These are phyloP conservation scores for Monoplex corrugatus DNA, from an alignment of 2,888 invertebrate species.

Conservation along the genomic window DNA sequence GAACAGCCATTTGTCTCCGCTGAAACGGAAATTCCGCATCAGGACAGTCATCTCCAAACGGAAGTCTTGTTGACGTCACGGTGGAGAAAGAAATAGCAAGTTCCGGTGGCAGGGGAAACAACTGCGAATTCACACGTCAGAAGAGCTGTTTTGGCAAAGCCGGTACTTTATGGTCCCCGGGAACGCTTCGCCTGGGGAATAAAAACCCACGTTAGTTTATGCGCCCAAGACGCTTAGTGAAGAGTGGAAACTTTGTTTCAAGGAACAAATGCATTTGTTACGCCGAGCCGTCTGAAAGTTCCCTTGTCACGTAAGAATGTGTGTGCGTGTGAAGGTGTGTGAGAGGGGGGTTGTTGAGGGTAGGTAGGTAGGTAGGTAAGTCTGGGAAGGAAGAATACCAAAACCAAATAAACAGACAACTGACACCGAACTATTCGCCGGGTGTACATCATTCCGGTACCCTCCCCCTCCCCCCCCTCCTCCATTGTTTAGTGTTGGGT, in stretches of 20 bases:
- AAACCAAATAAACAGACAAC: slow-evolving; percentile 36
- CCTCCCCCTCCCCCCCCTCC: too few species aligned
- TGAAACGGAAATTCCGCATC: not conserved
- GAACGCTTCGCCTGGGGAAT: not conserved
- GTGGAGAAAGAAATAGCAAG: not conserved
- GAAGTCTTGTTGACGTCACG: not conserved
- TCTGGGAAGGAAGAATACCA: not conserved
- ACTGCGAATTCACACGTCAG: not conserved
- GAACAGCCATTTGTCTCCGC: not conserved
- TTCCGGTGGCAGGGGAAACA: not conserved
- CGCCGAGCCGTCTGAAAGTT: not conserved
- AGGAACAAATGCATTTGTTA: too few species aligned
- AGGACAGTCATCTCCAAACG: not conserved
- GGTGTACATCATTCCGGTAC: not conserved
- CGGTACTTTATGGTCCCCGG: not conserved
- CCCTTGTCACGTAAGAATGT: not conserved
- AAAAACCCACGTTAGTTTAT: not conserved
- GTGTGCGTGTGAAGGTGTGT: not conserved
- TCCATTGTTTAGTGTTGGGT: slow-evolving; percentile 12
- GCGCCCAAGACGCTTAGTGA: not conserved
- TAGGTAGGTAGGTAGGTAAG: too few species aligned
- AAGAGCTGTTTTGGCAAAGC: not conserved
- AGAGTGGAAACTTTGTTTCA: not conserved
- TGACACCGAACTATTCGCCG: not conserved
- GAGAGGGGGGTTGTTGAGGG: not conserved